Base-by-base conservation (phyloP, 2,113 vertebrate species). In the Amazona vittata region DNA sequence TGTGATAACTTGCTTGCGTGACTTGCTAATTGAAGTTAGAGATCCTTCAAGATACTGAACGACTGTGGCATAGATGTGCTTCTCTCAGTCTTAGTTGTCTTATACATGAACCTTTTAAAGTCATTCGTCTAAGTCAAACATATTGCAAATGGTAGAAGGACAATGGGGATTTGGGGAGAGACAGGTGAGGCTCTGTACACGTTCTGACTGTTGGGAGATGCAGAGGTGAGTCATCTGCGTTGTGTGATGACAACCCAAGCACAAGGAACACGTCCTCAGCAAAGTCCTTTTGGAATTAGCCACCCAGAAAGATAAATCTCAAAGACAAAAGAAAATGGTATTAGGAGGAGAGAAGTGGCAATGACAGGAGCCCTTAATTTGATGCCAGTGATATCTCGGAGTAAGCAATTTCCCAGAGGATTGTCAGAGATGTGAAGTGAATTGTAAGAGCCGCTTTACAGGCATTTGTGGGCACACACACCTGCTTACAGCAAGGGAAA, bases 401-500 rank as follows among this genome's bases (percentile, higher is more conserved):
- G 74, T 83, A 94, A 96, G 96, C 94, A 69, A 63, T 97, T 97
- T 97, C 97, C 96, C 97, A 90, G 83, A 90, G 96, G 96, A 85
- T 47, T 89, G 79, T 60, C 90, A 43, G 91, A 88, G 79, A 94
- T 93, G 96, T 96, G 94, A 92, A 97, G 92, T 87, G 97, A 97
- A 98, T 98, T 70, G 81, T 87, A 96, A 98, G 90, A 88, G 90
- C 94, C 92, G 94, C 93, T 93, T 95, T 92, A 74, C 59, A 92
- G 95, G 91, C 94, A 94, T 80, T 60, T 90, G 95, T 95, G 95
- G 89, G 81, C 91, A 93, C 92, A 93, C 75, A 94, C 90, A 98
- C 98, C 97, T 98, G 97, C 95, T 98, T 92, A 46, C 89, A 84
- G 73, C 87, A 77, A 74, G 93, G 96, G 69, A 65, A 95, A 98